Evolutionary conservation across 2,888 invertebrate species (phyloP).

Genomic region (Agonopterix heracliana): DNA sequence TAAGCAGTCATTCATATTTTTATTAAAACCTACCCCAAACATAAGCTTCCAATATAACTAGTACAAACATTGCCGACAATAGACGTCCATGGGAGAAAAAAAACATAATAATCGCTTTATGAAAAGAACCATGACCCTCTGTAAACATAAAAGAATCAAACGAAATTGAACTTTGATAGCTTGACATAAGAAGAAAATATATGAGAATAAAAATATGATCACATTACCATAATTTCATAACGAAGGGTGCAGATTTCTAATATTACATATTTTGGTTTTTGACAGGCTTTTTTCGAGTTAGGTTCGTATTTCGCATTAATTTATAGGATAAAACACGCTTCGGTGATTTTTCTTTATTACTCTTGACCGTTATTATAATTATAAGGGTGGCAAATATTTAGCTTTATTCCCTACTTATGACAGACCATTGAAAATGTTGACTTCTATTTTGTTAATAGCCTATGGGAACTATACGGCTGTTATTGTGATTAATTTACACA

Average conservation of each 20-base stretch:
- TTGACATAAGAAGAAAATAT: constrained; percentile 13
- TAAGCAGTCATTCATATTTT: constrained; percentile 38
- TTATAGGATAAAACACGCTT: constrained; percentile 26
- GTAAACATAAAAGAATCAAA: too few species aligned
- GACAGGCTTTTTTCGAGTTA: constrained; percentile 38
- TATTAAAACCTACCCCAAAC: constrained; percentile 43
- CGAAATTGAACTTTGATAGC: constrained; percentile 17
- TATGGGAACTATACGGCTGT: too few species aligned
- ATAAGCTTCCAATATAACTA: constrained; percentile 34
- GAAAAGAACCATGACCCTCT: constrained; percentile 36
- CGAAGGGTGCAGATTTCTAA: constrained; percentile 63
- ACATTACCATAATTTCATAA: constrained; percentile 69
- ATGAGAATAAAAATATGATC: not conserved
- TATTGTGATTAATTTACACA: too few species aligned
- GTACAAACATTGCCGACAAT: constrained; percentile 50
- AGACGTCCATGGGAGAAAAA: constrained; percentile 49
- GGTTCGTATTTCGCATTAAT: constrained; percentile 47
- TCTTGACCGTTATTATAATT: constrained; percentile 14
- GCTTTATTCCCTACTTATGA: not conserved
- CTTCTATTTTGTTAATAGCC: not conserved
- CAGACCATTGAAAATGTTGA: not conserved
- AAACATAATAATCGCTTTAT: constrained; percentile 57
- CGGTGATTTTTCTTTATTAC: too few species aligned
- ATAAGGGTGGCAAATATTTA: not conserved
- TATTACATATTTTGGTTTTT: constrained; percentile 65